Evolutionary conservation across 1,140 invertebrate genomes (phyloP).

Genomic region (Papilio helenus): DNA sequence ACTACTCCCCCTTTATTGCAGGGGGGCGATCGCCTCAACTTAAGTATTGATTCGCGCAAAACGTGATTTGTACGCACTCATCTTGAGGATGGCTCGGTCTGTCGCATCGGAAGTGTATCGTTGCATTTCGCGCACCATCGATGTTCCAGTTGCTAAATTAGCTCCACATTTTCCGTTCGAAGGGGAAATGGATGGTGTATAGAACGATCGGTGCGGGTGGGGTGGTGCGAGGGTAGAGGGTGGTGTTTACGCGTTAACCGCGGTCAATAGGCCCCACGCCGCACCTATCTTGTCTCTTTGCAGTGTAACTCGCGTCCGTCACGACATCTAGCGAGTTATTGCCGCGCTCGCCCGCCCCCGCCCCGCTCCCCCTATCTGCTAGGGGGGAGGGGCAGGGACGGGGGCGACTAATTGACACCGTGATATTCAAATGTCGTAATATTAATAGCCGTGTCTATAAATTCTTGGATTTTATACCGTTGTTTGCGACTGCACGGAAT

Average conservation of each 20-base stretch:
- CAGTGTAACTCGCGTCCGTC: slow-evolving; percentile 64
- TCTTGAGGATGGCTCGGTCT: slow-evolving; percentile 65
- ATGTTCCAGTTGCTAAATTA: slow-evolving; percentile 9
- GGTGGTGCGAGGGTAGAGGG: slow-evolving; percentile 16
- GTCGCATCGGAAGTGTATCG: slow-evolving; percentile 48
- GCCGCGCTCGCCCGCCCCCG: slow-evolving; percentile 43
- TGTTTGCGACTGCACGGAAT: slow-evolving; percentile 34
- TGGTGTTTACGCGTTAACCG: slow-evolving; percentile 72
- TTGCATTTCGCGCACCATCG: slow-evolving; percentile 48
- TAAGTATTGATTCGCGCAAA: slow-evolving; percentile 83
- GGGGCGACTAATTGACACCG: slow-evolving; percentile 64
- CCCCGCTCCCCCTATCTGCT: not conserved
- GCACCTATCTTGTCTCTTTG: slow-evolving; percentile 74
- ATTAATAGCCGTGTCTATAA: slow-evolving; percentile 51
- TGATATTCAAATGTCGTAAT: slow-evolving; percentile 63
- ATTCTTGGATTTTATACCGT: slow-evolving; percentile 33
- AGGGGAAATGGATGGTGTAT: not conserved
- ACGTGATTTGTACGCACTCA: slow-evolving; percentile 82
- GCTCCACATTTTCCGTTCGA: not conserved
- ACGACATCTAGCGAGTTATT: slow-evolving; percentile 75
- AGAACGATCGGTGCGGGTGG: not conserved
- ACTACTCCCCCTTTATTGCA: slow-evolving; percentile 71
- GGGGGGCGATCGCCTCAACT: slow-evolving; percentile 80
- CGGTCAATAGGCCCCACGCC: slow-evolving; percentile 75
- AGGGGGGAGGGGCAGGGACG: slow-evolving; percentile 48